A percentile compares a stretch with the other conserved stretches of the same genome.
These are phyloP conservation scores for Rhinoptilus africanus DNA, from an alignment of 2,113 vertebrate species.

Conservation along the genomic window DNA sequence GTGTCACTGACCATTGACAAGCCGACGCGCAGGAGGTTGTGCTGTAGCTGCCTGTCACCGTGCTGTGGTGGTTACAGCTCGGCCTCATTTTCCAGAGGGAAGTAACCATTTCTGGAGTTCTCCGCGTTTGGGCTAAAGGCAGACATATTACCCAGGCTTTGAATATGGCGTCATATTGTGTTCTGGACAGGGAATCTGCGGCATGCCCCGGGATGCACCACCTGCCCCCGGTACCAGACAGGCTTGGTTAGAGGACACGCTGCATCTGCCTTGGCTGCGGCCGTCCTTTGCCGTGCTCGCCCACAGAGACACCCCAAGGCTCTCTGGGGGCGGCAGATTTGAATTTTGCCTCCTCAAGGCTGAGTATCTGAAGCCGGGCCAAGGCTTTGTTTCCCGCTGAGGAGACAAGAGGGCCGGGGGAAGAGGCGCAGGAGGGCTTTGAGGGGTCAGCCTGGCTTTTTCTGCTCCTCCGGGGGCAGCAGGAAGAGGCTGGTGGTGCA, in stretches of 20 bases:
- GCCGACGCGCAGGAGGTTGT: neutral
- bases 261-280: neutral
- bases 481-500: constrained; percentile 12
- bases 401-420: neutral
- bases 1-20: neutral
- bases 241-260: neutral
- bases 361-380: neutral
- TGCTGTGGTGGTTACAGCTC: neutral
- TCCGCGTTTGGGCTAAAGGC: neutral
- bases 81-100: neutral
- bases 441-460: neutral
- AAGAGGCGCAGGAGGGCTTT: neutral
- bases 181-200: neutral
- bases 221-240: neutral
- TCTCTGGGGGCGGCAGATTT: neutral
- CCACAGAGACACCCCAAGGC: constrained; percentile 23
- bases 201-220: neutral
- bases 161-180: neutral
- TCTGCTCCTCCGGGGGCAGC: neutral
- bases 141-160: neutral
- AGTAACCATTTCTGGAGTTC: neutral
- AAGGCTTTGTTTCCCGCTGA: neutral
- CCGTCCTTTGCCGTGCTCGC: neutral
- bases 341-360: constrained; percentile 15
- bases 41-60: neutral